Base-by-base conservation (phyloP, 2,888 invertebrate species). In the Lepetodrilus schrolli region DNA sequence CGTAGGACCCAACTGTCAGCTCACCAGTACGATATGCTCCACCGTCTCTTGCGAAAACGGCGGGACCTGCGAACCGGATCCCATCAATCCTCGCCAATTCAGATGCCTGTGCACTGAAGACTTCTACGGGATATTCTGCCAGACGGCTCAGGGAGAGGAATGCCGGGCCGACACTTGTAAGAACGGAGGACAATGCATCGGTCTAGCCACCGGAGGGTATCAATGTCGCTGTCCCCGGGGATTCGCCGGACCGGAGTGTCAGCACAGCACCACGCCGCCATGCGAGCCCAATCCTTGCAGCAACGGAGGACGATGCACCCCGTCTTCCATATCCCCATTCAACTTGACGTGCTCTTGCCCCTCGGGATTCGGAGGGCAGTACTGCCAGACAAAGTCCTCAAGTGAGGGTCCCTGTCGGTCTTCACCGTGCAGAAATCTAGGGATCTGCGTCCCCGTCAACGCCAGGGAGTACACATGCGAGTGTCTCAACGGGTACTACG, bases 271-370 rank as follows among this genome's bases (percentile, higher is more conserved):
- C 0, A 5, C 58, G 7, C 58, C 47, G 0, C 23, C 30, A 4
- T 72, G 72, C 48, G 7, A 7, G 10, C 20, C 58, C n/a, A 65
- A 66, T 26, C 72, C 72, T 13, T 72, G 72, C 34, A 34, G 37
- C 13, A 72, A 72, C 21, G 65, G 65, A n/a, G 72, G 65, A 5
- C 34, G 36, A 20, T 72, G 72, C 23, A 49, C 36, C 43, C 36
- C 65, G 1, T 43, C 68, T 13, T 23, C 26, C 8, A 47, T 26
- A 3, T 68, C 68, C 13, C 47, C 68, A 10, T 68, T 43, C 7
- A 58, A 58, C 48, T 47, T 47, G 48, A 48, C 66, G n/a, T 72
- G 72, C 23, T 37, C 48, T 5, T 72, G 72, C 20, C 65, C 38
- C 21, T n/a, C n/a, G 21, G 72, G 72, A 1, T 72, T 66, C 48